Conservation (phyloP, 2,113 vertebrate species). For the Pseudorasbora parva region DNA sequence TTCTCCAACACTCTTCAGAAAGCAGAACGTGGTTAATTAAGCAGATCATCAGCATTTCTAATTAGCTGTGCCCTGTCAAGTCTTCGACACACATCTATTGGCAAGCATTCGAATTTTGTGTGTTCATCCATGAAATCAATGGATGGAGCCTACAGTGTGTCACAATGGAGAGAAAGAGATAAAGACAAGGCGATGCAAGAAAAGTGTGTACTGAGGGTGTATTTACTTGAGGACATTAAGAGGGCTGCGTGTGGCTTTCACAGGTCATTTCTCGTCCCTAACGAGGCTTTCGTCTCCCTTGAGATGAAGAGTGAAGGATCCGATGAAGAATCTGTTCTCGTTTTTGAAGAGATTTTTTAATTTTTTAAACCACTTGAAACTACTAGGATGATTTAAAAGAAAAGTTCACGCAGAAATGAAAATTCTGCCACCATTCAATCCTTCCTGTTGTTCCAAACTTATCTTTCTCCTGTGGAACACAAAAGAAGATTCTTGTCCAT, state of each 20-base stretch:
- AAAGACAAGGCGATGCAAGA: background rate
- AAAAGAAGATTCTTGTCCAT: background rate
- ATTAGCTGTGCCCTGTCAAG: slow-evolving; percentile 69
- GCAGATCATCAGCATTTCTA: slow-evolving; percentile 65
- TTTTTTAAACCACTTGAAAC: background rate
- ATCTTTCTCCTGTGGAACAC: background rate
- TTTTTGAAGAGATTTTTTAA: background rate
- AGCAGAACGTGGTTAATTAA: slow-evolving; percentile 66
- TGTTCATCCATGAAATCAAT: slow-evolving; percentile 54
- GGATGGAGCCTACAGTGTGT: slow-evolving; percentile 31
- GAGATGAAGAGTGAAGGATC: background rate
- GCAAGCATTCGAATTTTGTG: slow-evolving; percentile 28
- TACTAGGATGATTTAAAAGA: background rate
- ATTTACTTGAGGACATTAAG: slow-evolving; percentile 23
- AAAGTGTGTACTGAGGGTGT: background rate
- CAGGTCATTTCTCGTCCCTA: slow-evolving; percentile 2
- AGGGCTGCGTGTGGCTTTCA: slow-evolving; percentile 1
- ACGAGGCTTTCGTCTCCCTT: background rate
- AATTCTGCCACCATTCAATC: background rate
- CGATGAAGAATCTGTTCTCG: slow-evolving; percentile 6
- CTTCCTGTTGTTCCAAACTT: background rate
- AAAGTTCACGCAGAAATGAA: background rate
- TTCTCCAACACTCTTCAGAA: slow-evolving; percentile 56
- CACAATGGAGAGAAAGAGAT: background rate
- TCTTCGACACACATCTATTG: slow-evolving; percentile 56